Evolutionary conservation across 2,888 invertebrate species (phyloP).

Genomic region (Lucinisca nassula): DNA sequence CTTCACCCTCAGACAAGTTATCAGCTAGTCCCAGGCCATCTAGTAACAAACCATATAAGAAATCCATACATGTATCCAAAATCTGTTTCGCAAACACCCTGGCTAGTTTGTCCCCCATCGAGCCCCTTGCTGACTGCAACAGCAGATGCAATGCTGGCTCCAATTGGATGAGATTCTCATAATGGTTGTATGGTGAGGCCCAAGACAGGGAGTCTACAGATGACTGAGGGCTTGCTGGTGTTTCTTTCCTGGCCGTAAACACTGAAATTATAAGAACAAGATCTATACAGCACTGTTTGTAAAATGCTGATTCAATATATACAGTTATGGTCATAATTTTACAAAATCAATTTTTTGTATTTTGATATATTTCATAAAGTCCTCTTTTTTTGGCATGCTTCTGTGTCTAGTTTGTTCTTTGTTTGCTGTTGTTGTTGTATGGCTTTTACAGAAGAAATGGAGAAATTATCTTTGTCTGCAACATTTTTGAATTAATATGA

Average conservation of each 20-base stretch:
- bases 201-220: conserved; percentile 47
- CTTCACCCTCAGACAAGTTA: conserved; percentile 45
- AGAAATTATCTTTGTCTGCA: no score
- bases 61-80: conserved; percentile 78
- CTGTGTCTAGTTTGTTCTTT: no score
- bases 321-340: no score
- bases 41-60: conserved; percentile 78
- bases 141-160: conserved; percentile 79
- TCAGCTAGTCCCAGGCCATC: conserved; percentile 73
- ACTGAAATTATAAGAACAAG: conserved; percentile 58
- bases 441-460: no score
- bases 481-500: no score
- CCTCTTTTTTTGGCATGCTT: no score
- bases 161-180: conserved; percentile 76
- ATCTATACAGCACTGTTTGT: background rate
- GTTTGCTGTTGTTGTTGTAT: no score
- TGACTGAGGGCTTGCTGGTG: conserved; percentile 40
- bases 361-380: no score
- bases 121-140: conserved; percentile 74
- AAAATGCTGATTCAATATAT: no score
- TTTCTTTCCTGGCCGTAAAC: conserved; percentile 60
- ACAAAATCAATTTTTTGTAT: no score
- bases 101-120: conserved; percentile 76
- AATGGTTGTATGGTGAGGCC: conserved; percentile 55
- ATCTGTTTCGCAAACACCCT: conserved; percentile 80